Evolutionary conservation across 1,140 invertebrate genomes (phyloP), one percentile per base, ranked within the genome.

Genomic region (Paralvinella palmiformis): DNA sequence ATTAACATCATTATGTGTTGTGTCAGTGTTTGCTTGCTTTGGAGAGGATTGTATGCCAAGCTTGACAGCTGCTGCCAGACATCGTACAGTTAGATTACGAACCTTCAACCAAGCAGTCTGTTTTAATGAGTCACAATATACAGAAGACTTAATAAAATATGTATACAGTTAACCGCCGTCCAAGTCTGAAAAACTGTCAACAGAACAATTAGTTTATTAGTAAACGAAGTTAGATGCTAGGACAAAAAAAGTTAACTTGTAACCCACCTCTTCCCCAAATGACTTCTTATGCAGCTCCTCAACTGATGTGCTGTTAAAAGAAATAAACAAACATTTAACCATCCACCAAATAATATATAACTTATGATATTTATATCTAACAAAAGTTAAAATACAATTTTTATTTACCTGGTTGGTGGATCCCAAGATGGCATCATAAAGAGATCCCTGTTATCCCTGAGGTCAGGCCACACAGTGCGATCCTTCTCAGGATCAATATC

Each of bases 371-470:
- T 56, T 56, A 29, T 32, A 53, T 15, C 7, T 7, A 24, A 15
- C 13, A 17, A 41, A 41, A n/a, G 37, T 41, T 13, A 41, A 41
- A 41, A 41, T 41, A n/a, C 10, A 13, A 41, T 41, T n/a, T 13
- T 41, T 41, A 72, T 68, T 69, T 67, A 77, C 76, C 68, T 70
- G 35, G 68, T 62, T 15, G 72, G 69, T 29, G 75, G 72, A 22
- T 82, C 81, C 76, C 78, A 82, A 52, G 71, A 69, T 22, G 71
- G 59, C 65, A 81, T 72, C 27, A 81, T 71, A 31, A 67, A 59
- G 55, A 85, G 79, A 75, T 87, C 85, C 52, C 86, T 73, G 74
- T 87, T 87, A 71, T 87, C 85, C 64, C 81, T 72, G 1, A 87
- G 70, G 53, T 81, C 71, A 55, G 82, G 74, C 80, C 82, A 85